phyloP scores from a whole-genome alignment of 2,113 vertebrate genomes.

The Podarcis cretensis region DNA sequence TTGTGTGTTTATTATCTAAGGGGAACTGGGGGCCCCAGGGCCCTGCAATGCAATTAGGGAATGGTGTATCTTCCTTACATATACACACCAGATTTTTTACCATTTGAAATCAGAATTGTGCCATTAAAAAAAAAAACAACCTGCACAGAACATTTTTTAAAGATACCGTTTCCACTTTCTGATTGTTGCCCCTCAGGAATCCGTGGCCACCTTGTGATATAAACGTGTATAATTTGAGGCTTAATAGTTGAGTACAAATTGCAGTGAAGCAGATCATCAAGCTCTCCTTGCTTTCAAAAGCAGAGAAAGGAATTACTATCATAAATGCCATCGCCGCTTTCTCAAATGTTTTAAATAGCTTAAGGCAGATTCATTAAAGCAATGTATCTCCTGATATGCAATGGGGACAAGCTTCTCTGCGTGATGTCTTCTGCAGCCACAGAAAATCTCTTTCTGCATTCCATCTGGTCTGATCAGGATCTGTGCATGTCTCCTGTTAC shows the following conservation, averaged over 20 bases:
- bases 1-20: too few species aligned
- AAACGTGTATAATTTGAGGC: background rate
- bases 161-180: background rate
- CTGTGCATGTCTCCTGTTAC: constrained; percentile 32
- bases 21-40: too few species aligned
- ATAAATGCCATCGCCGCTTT: constrained; percentile 48
- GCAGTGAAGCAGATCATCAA: constrained; percentile 31
- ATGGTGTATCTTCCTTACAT: background rate
- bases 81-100: background rate
- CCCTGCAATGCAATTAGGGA: too few species aligned
- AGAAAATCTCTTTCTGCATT: constrained; percentile 42
- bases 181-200: background rate
- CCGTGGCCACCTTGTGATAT: constrained; percentile 14
- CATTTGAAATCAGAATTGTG: background rate
- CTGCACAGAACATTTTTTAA: background rate
- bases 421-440: constrained; percentile 43
- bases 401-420: constrained; percentile 15
- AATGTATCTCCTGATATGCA: constrained; percentile 39
- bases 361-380: constrained; percentile 53
- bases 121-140: background rate
- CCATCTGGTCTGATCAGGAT: constrained; percentile 31
- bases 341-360: constrained; percentile 56
- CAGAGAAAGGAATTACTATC: constrained; percentile 57
- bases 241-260: constrained; percentile 35
- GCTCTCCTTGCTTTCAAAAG: constrained; percentile 30